phyloP scores from a whole-genome alignment of 2,888 invertebrate genomes.

The Dione juno region DNA sequence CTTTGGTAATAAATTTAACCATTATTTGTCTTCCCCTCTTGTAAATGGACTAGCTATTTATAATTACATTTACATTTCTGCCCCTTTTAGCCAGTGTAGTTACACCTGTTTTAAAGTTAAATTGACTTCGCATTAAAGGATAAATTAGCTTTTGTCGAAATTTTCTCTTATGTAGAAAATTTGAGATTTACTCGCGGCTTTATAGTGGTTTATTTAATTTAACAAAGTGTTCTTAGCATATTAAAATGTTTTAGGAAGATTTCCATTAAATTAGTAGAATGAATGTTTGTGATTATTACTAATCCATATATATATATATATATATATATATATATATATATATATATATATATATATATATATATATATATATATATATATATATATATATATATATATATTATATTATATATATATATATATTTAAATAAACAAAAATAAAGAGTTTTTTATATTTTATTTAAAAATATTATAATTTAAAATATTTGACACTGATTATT shows the following conservation, averaged over 20 bases:
- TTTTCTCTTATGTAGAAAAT: constrained; percentile 1
- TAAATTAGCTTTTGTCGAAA: constrained; percentile 12
- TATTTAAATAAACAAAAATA: too few relatives aligned
- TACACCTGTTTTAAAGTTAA: constrained; percentile 32
- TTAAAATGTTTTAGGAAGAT: not conserved
- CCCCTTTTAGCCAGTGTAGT: constrained; percentile 33
- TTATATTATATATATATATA: too few relatives aligned
- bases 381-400: too few relatives aligned
- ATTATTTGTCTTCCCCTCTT: constrained; percentile 5
- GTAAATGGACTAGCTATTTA: constrained; percentile 19
- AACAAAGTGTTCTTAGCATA: constrained; percentile 1
- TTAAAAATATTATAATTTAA: too few relatives aligned
- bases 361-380: too few relatives aligned
- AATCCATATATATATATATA: too few relatives aligned
- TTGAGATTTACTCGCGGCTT: not conserved
- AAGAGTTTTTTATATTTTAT: too few relatives aligned
- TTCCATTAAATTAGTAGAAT: not conserved
- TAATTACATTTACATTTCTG: constrained; percentile 36
- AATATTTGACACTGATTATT: too few relatives aligned
- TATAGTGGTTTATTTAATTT: not conserved
- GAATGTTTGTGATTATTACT: too few relatives aligned
- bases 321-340: too few relatives aligned
- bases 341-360: too few relatives aligned
- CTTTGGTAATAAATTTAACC: not conserved
- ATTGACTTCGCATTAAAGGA: constrained; percentile 31